Conservation (phyloP, 2,888 invertebrate genomes). For the Pristionchus fissidentatus region DNA sequence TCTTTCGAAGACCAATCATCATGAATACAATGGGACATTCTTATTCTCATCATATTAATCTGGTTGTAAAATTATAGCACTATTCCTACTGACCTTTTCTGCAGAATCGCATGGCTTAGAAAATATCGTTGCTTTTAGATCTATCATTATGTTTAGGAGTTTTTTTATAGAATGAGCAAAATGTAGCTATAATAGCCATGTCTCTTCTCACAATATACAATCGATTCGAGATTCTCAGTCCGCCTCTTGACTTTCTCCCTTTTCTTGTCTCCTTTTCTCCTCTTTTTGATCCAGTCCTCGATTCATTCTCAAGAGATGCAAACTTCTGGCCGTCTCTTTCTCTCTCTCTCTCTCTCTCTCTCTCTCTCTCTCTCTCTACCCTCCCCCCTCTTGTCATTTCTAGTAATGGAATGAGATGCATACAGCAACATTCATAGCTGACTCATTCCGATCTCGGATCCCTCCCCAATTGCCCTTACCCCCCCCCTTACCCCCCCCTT, state of each 20-base stretch:
- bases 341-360: too few relatives aligned
- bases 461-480: not conserved
- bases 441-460: constrained; percentile 32
- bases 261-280: not conserved
- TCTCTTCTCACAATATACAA: too few relatives aligned
- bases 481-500: constrained; percentile 1
- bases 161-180: too few relatives aligned
- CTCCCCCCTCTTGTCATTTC: constrained; percentile 27
- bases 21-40: not conserved
- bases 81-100: too few relatives aligned
- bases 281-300: constrained; percentile 17
- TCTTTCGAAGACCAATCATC: not conserved
- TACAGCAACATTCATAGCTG: constrained; percentile 11
- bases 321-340: constrained; percentile 10
- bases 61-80: too few relatives aligned
- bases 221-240: not conserved
- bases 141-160: too few relatives aligned
- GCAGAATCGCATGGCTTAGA: too few relatives aligned
- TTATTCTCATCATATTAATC: too few relatives aligned
- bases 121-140: too few relatives aligned
- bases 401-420: constrained; percentile 33
- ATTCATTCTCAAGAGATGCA: constrained; percentile 36
- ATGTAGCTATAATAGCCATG: too few relatives aligned
- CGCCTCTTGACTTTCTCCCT: constrained; percentile 16
- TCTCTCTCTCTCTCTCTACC: too few relatives aligned